phyloP scores from a whole-genome alignment of 2,113 vertebrate species.

The Sula dactylatra region DNA sequence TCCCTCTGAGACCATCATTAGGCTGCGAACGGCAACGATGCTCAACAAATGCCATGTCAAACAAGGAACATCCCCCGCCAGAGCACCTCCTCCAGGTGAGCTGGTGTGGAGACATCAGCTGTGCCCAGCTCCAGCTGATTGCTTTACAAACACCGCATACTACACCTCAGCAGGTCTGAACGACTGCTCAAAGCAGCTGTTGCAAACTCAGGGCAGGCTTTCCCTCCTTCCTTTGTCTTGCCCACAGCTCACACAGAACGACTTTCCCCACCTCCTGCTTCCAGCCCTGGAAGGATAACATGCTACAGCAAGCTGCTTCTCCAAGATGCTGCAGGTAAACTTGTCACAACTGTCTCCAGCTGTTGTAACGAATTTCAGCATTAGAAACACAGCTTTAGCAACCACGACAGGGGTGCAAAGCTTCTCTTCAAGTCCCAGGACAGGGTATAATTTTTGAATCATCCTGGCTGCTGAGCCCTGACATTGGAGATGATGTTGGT shows the following conservation, averaged over 20 bases:
- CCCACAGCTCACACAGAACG: not conserved
- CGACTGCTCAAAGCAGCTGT: not conserved
- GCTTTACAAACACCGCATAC: not conserved
- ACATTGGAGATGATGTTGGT: not conserved
- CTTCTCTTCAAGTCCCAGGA: not conserved
- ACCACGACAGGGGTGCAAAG: not conserved
- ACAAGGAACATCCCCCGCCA: not conserved
- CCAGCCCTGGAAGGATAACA: not conserved
- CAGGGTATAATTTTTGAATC: not conserved
- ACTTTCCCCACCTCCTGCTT: not conserved
- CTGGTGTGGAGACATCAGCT: not conserved
- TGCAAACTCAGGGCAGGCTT: not conserved
- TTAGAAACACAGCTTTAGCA: not conserved
- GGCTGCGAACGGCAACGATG: not conserved
- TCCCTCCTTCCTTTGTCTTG: constrained; percentile 20
- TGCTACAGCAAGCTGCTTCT: not conserved
- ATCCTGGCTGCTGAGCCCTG: not conserved
- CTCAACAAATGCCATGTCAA: not conserved
- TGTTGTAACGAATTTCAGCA: not conserved
- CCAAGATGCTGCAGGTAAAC: not conserved
- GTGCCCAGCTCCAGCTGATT: not conserved
- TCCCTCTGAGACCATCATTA: not conserved
- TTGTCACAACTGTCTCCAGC: not conserved
- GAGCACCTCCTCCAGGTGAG: not conserved
- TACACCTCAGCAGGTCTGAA: not conserved